These are phyloP conservation scores for Festucalex cinctus DNA, from an alignment of 2,113 vertebrate genomes.

Conservation along the genomic window DNA sequence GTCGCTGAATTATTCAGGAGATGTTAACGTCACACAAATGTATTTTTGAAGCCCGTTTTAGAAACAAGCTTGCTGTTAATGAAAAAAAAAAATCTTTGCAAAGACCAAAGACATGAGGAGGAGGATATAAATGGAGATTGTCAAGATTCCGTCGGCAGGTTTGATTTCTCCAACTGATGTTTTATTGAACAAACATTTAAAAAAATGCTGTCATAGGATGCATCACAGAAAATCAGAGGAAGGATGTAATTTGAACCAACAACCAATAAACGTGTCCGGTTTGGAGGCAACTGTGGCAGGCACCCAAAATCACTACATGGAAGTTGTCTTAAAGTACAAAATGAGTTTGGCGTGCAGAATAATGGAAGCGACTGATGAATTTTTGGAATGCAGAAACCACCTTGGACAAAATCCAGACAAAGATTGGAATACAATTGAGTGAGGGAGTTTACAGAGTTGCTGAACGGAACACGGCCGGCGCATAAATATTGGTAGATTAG, in stretches of 20 bases:
- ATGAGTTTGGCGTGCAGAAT: constrained; percentile 50
- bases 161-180: constrained; percentile 12
- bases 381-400: constrained; percentile 27
- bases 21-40: constrained; percentile 18
- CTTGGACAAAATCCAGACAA: constrained; percentile 30
- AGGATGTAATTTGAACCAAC: constrained; percentile 9
- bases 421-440: constrained; percentile 17
- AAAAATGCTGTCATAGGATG: constrained; percentile 3
- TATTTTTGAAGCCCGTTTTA: constrained; percentile 35
- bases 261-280: constrained; percentile 10
- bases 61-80: constrained; percentile 19
- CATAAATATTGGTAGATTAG: constrained; percentile 9
- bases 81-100: not conserved
- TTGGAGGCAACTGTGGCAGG: constrained; percentile 23
- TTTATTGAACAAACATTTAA: constrained; percentile 6
- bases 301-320: constrained; percentile 28
- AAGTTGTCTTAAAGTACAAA: constrained; percentile 37
- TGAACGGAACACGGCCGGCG: not conserved
- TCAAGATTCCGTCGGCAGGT: constrained; percentile 16
- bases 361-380: constrained; percentile 34
- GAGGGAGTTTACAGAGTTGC: constrained; percentile 7
- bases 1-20: constrained; percentile 26
- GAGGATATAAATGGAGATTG: constrained; percentile 5
- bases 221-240: constrained; percentile 3
- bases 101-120: constrained; percentile 25